Evolutionary conservation across 2,113 vertebrate genomes (phyloP), one percentile per base, ranked within the genome.

Genomic region (Dermatemys mawii): DNA sequence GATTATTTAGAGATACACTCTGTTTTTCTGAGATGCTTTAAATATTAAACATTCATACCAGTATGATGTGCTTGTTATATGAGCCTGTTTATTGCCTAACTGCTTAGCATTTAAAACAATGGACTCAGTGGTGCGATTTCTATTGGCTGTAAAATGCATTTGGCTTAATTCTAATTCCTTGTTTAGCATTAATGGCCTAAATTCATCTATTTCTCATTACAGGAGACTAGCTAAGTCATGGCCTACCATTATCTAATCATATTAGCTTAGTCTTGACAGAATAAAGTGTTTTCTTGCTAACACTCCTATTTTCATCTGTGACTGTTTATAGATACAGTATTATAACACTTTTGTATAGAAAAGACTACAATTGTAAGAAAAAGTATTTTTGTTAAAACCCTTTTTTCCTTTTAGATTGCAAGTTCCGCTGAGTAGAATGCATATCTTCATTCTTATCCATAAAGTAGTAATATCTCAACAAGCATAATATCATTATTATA

Each of bases 21-120:
- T 53, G 29, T 70, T 95, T 92, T 87, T 86, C 54, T 41, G 92
- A 83, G 50, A 84, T 54, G 60, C 48, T 93, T 93, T 95, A 89
- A 95, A 67, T 78, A 89, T 87, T 67, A 89, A 93, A 86, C 29
- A 89, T 86, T 89, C 13, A 85, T 48, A 83, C 51, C 75, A 35
- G 24, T 60, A 5, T 38, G 75, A 32, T 12, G 78, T 8, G 22
- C 76, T 57, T 81, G 16, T 29, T 92, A 4, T 75, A 0, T 50
- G 48, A 83, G 29, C 75, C 51, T 94, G 41, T 84, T 90, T 90
- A 88, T 91, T 92, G 85, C 63, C 75, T 85, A 82, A 93, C 90
- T 83, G 48, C 32, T 88, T 84, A 92, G 60, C 48, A 86, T 48
- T 83, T 88, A 67, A 67, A 96, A 87, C 8, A 94, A 85, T 9